phyloP scores from a whole-genome alignment of 1,140 invertebrate species.

The Cotesia vestalis region DNA sequence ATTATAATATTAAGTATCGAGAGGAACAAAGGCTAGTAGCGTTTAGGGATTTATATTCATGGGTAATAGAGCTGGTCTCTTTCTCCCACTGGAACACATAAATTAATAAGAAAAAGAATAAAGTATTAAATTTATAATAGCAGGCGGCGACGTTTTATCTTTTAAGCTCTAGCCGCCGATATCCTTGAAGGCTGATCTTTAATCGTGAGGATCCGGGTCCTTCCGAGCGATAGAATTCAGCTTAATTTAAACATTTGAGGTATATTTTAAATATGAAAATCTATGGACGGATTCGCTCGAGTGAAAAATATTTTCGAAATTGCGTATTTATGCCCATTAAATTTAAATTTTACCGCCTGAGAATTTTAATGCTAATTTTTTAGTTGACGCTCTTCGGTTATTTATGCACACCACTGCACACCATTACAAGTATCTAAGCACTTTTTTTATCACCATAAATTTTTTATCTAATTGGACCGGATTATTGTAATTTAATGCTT shows the following conservation, averaged over 20 bases:
- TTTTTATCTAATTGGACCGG: constrained; percentile 62
- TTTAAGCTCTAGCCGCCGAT: constrained; percentile 9
- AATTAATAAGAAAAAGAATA: constrained; percentile 43
- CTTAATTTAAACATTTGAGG: neutral
- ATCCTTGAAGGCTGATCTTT: constrained; percentile 29
- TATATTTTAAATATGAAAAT: constrained; percentile 18
- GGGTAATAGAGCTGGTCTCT: constrained; percentile 41
- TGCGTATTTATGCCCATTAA: no score
- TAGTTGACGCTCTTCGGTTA: constrained; percentile 35
- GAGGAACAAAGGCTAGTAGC: constrained; percentile 21
- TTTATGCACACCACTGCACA: constrained; percentile 18
- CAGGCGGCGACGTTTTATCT: constrained; percentile 47
- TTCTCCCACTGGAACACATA: constrained; percentile 35
- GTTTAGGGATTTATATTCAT: neutral
- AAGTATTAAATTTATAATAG: constrained; percentile 56
- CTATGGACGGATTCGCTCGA: neutral
- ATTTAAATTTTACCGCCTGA: neutral
- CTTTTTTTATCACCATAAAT: constrained; percentile 61
- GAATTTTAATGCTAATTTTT: constrained; percentile 46
- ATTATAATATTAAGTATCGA: constrained; percentile 8
- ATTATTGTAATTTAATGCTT: constrained; percentile 60
- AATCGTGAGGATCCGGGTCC: neutral
- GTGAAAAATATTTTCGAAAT: no score
- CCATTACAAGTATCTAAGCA: neutral
- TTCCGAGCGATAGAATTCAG: no score